These are phyloP conservation scores for Bombus soroeensis DNA, from an alignment of 1,140 invertebrate genomes.

Conservation along the genomic window DNA sequence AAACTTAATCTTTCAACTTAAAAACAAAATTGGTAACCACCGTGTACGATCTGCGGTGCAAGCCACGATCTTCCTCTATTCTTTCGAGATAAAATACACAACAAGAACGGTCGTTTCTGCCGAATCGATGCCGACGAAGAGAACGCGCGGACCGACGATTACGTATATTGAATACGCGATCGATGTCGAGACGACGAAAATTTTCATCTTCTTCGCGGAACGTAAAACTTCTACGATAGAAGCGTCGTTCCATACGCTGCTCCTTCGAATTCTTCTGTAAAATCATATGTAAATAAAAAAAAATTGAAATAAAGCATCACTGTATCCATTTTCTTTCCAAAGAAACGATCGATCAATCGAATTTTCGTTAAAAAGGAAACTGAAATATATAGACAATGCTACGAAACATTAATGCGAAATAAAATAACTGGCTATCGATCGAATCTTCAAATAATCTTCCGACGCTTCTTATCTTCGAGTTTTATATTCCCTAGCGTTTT, in stretches of 20 bases:
- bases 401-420: background rate
- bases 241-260: too few relatives aligned
- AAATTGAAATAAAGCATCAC: background rate
- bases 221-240: background rate
- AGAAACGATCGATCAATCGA: background rate
- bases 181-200: background rate
- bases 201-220: background rate
- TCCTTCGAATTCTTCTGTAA: background rate
- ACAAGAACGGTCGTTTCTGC: conserved; percentile 6
- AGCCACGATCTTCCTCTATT: conserved; percentile 31
- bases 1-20: conserved; percentile 72
- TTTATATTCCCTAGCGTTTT: background rate
- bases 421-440: background rate
- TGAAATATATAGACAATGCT: too few relatives aligned
- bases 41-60: conserved; percentile 48
- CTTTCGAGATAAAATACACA: background rate
- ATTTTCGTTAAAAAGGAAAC: background rate
- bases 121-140: background rate
- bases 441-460: background rate
- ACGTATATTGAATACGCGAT: background rate
- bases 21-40: conserved; percentile 75
- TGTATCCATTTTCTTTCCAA: too few relatives aligned
- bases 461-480: background rate
- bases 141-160: background rate
- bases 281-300: background rate